A percentile compares a stretch with the other conserved stretches of the same genome.
These are phyloP conservation scores for Nyctereutes procyonoides DNA, from an alignment of 2,113 vertebrate species.

Conservation along the genomic window DNA sequence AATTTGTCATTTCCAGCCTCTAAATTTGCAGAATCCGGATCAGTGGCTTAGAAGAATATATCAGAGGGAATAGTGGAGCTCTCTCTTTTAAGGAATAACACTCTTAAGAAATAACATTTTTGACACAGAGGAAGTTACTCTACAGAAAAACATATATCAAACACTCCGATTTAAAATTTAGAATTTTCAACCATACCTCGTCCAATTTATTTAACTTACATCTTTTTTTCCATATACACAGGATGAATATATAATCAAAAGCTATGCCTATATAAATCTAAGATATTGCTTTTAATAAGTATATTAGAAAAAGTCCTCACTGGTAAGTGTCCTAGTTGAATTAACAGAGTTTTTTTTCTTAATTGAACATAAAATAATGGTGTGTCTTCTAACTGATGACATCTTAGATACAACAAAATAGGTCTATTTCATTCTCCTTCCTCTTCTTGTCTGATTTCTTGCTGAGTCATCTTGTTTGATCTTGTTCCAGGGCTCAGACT, in stretches of 20 bases:
- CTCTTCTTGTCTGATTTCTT: slow-evolving; percentile 4
- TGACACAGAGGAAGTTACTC: neutral
- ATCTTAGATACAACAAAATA: neutral
- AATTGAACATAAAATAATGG: neutral
- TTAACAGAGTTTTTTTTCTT: neutral
- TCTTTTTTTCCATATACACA: neutral
- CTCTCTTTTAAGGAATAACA: neutral
- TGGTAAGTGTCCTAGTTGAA: neutral
- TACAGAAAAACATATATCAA: neutral
- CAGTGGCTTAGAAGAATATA: neutral
- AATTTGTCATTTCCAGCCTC: neutral
- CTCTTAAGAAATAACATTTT: neutral
- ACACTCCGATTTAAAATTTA: neutral
- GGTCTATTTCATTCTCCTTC: neutral
- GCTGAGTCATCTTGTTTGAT: neutral
- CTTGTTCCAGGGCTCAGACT: neutral
- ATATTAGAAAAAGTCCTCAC: neutral
- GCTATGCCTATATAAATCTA: neutral
- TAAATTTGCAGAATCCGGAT: neutral
- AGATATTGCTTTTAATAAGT: neutral
- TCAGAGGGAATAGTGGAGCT: neutral
- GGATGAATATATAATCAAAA: neutral
- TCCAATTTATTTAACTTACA: neutral
- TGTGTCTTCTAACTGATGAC: neutral
- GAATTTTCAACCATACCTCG: neutral